These are phyloP conservation scores for Sardina pilchardus DNA, from an alignment of 2,113 vertebrate genomes.

Conservation along the genomic window DNA sequence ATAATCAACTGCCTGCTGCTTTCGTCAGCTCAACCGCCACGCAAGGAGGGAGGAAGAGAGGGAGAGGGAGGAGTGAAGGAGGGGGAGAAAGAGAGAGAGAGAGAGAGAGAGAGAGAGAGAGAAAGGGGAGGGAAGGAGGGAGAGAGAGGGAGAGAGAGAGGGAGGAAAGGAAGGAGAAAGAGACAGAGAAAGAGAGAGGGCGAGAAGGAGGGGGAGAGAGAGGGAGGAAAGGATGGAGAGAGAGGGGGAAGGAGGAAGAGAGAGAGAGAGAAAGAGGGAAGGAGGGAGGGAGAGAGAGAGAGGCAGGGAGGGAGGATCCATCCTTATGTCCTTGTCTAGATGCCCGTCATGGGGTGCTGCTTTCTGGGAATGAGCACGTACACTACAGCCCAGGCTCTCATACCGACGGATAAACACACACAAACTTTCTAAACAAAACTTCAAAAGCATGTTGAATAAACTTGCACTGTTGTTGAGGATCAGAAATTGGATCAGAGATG, in stretches of 20 bases:
- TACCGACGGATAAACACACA: background rate
- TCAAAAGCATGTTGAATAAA: background rate
- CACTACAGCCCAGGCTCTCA: background rate
- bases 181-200: too few species aligned
- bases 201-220: too few species aligned
- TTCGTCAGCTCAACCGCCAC: conserved; percentile 26
- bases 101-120: background rate
- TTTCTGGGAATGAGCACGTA: conserved; percentile 18
- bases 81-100: background rate
- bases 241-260: background rate
- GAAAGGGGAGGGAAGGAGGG: background rate
- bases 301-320: background rate
- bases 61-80: background rate
- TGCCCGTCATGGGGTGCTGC: conserved; percentile 27
- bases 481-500: background rate
- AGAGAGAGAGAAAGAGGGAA: background rate
- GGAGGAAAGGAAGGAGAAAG: background rate
- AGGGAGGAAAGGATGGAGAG: background rate
- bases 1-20: conserved; percentile 42
- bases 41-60: background rate
- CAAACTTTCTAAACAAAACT: background rate
- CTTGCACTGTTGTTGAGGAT: background rate
- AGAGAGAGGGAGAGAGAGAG: background rate
- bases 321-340: conserved; percentile 17
- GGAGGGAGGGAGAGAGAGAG: background rate